These are phyloP conservation scores for Drosophila parthenogenetica DNA, from an alignment of 2,888 invertebrate species.

Conservation along the genomic window DNA sequence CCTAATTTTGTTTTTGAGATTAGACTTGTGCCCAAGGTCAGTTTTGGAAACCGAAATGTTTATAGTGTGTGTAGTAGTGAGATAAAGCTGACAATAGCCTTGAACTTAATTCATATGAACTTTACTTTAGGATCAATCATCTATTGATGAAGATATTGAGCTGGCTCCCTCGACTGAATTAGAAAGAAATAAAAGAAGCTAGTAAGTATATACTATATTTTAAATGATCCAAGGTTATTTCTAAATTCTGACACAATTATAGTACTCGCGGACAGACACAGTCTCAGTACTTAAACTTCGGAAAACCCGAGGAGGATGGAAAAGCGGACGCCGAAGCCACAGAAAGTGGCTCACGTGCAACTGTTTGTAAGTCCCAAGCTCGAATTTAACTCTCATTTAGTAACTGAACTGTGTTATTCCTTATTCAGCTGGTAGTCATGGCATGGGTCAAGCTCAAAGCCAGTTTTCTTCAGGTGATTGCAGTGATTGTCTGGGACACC, in stretches of 20 bases:
- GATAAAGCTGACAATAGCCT: constrained; percentile 65
- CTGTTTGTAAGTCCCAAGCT: constrained; percentile 81
- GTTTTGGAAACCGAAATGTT: constrained; percentile 45
- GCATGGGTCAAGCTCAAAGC: constrained; percentile 96
- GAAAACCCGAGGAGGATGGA: constrained; percentile 88
- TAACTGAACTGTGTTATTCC: background rate
- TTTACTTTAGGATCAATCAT: constrained; percentile 55
- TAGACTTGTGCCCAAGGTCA: constrained; percentile 71
- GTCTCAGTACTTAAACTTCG: constrained; percentile 92
- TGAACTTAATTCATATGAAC: constrained; percentile 55
- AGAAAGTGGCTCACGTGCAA: constrained; percentile 85
- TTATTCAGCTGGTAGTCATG: constrained; percentile 89
- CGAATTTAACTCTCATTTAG: background rate
- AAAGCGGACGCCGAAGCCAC: constrained; percentile 93
- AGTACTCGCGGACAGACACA: constrained; percentile 91
- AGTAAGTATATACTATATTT: constrained; percentile 70
- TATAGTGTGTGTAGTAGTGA: constrained; percentile 4
- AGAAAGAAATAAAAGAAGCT: constrained; percentile 81
- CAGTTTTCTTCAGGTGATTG: constrained; percentile 88
- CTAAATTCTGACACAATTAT: background rate
- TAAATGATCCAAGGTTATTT: background rate
- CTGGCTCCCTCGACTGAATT: constrained; percentile 47
- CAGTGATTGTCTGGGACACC: constrained; percentile 64
- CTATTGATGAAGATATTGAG: constrained; percentile 50
- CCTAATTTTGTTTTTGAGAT: constrained; percentile 47